Base-by-base conservation (phyloP, 2,797 vertebrate genomes). In the Girardinus metallicus region DNA sequence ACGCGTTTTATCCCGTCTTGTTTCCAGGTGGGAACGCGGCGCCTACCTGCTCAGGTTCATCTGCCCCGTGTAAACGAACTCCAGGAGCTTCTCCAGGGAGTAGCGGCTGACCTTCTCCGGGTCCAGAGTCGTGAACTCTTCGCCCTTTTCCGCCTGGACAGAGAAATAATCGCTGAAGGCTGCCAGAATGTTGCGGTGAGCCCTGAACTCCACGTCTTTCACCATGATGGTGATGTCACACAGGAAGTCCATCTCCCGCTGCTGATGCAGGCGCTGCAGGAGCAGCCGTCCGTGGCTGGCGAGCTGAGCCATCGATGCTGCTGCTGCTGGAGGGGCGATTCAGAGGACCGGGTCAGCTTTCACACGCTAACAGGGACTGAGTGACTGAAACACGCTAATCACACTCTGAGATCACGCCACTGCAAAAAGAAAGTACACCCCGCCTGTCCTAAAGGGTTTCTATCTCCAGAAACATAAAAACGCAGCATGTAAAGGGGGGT, bases 151-250 rank as follows among this genome's bases (percentile, higher is more conserved):
- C n/a, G 97, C 97, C 86, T 97, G 96, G 0, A 96, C 93, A 46
- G 96, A 96, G 81, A 99, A 99, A 94, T 97, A 99, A 76, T 97
- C 96, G 90, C 98, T 99, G 94, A 99, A 99, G 0, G 98, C 98
- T 0, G 98, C 97, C 31, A 99, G 96, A 79, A 99, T 97, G 83
- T 99, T 99, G 66, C 97, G 96, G 85, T 99, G 98, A 0, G 97
- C 98, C 87, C 96, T 96, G 95, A 99, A 99, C 82, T 97, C 97
- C 87, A 95, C 96, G 47, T 98, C 97, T 1, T 97, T 96, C 74
- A 99, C 97, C 41, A 97, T 94, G n/a, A 99, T 92, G 4, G 98
- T 99, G 80, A 97, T 97, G 92, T 99, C 98, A 26, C 98, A 99
- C 60, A 99, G 92, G 79, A 98, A 97, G 53, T 98, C 97, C 49